Percentiles rank a stretch among this genome's conserved stretches.
Conservation (phyloP, 2,113 vertebrate genomes). For the Vanacampus margaritifer region DNA sequence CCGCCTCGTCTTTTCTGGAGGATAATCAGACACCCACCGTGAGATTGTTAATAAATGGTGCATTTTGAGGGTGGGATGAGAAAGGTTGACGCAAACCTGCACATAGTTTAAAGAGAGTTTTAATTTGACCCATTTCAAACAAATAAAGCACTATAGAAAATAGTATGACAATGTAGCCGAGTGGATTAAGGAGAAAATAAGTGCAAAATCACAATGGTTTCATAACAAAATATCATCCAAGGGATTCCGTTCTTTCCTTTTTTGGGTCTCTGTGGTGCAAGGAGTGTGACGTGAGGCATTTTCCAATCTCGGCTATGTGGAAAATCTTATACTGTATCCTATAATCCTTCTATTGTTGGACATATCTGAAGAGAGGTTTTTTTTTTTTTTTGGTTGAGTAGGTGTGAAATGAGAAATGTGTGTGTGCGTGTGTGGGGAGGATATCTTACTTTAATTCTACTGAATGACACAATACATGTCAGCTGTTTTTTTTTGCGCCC, state of each 20-base stretch:
- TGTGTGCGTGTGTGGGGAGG: background rate
- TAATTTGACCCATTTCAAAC: conserved; percentile 12
- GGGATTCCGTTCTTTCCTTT: conserved; percentile 26
- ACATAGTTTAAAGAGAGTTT: background rate
- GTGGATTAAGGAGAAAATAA: background rate
- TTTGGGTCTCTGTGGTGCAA: conserved; percentile 22
- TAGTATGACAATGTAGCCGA: background rate
- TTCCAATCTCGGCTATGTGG: conserved; percentile 36
- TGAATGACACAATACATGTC: background rate
- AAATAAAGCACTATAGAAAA: background rate
- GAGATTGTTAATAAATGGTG: conserved; percentile 22
- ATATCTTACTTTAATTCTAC: background rate
- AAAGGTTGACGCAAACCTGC: background rate
- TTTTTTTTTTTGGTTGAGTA: conserved; percentile 42
- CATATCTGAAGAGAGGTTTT: conserved; percentile 42
- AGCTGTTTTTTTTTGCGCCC: conserved; percentile 16
- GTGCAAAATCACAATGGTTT: conserved; percentile 29
- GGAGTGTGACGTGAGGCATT: conserved; percentile 26
- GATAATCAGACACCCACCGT: conserved; percentile 40
- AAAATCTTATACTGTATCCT: conserved; percentile 39
- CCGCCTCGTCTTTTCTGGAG: conserved; percentile 17
- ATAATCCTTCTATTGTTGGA: conserved; percentile 53
- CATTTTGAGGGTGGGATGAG: conserved; percentile 27
- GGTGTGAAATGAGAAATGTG: conserved; percentile 1
- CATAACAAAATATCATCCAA: conserved; percentile 25